Conservation (phyloP, 2,888 invertebrate species). For the Stenchaetothrips biformis region DNA sequence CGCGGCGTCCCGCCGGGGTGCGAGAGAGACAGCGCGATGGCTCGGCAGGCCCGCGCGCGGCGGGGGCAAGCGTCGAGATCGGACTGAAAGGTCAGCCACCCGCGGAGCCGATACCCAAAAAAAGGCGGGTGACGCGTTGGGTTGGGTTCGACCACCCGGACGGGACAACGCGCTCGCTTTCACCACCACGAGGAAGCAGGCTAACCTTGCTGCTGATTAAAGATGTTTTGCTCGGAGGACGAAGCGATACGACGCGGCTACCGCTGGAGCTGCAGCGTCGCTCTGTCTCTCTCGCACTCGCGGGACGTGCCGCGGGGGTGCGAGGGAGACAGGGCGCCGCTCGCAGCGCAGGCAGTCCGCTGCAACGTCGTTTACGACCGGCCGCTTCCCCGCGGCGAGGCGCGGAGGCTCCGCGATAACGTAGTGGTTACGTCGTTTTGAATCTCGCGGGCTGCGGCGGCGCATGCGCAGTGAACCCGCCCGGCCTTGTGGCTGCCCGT, state of each 20-base stretch:
- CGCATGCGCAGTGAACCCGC: neutral
- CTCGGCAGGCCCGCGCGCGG: too few relatives aligned
- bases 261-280: neutral
- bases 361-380: conserved; percentile 1
- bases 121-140: too few relatives aligned
- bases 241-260: neutral
- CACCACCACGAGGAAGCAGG: too few relatives aligned
- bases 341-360: neutral
- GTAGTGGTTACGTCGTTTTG: neutral
- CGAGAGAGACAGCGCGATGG: too few relatives aligned
- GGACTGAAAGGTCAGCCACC: too few relatives aligned
- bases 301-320: too few relatives aligned
- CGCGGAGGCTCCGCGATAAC: neutral
- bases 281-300: too few relatives aligned
- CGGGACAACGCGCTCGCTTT: too few relatives aligned
- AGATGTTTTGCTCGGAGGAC: conserved; percentile 19
- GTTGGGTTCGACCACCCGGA: too few relatives aligned
- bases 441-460: neutral
- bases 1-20: too few relatives aligned
- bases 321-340: neutral
- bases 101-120: too few relatives aligned
- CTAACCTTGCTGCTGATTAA: neutral
- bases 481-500: neutral
- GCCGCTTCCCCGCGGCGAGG: neutral
- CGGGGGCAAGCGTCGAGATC: too few relatives aligned